Evolutionary conservation across 2,113 vertebrate species (phyloP), one percentile per base, ranked within the genome.

Genomic region (Corvus moneduloides): DNA sequence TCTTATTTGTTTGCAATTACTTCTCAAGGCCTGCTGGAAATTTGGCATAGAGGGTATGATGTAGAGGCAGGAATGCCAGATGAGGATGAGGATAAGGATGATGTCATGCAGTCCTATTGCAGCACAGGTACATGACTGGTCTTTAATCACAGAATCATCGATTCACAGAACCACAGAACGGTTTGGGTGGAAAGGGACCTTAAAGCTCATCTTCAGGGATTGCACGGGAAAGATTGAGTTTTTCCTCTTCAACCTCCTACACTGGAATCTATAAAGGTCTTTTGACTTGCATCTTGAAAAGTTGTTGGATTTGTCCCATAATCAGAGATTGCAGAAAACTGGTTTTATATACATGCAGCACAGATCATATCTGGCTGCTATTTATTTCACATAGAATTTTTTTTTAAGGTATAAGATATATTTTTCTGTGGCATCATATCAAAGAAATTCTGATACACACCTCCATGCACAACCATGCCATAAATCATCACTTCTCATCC

Each of bases 11-110:
- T 84, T 78, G 56, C 61, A 77, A 27, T 66, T 84, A 2, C 22
- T 87, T 86, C 92, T 55, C 8, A 32, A 67, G 66, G 56, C 84
- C 89, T 94, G 93, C 77, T 96, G 84, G 89, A 96, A 95, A 92
- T 91, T 84, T 89, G 83, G 48, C 26, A 18, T 9, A 2, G 35
- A 27, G 37, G 20, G 10, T 32, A 5, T 48, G 68, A 37, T 28
- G 5, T 0, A 61, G 74, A 79, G 73, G 51, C 21, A 71, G 48
- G 23, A 66, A 21, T 33, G 49, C 11, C 12, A 54, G 56, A 16
- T 43, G 46, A 69, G 51, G 75, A 26, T 64, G 82, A 68, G 61
- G 85, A 28, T 55, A 44, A 76, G 59, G 73, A 35, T 39, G 72
- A 16, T 87, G 66, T 23, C 44, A 7, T 33, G 13, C 5, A 16